Evolutionary conservation across 2,113 vertebrate species (phyloP).

Genomic region (Grammomys surdaster): DNA sequence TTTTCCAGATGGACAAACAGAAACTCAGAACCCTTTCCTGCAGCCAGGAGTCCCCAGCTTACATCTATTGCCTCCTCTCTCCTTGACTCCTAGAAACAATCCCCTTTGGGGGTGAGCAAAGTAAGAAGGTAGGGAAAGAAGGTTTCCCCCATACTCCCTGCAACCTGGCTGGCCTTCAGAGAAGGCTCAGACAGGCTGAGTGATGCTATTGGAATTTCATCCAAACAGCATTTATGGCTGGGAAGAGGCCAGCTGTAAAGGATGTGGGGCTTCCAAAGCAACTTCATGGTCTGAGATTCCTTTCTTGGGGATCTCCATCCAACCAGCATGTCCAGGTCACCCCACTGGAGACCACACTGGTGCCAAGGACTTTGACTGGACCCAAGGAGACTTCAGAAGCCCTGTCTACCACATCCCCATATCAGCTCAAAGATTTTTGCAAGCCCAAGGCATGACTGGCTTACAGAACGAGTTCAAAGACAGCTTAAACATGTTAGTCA

Average conservation of each 20-base stretch:
- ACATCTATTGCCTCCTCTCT: neutral
- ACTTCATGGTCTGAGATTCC: neutral
- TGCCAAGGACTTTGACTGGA: neutral
- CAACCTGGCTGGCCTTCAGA: neutral
- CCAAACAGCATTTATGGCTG: neutral
- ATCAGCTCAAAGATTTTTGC: neutral
- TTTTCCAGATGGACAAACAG: slow-evolving; percentile 18
- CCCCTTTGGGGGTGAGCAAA: neutral
- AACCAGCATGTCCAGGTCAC: neutral
- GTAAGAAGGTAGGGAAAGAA: neutral
- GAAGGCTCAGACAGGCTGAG: neutral
- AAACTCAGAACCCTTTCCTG: neutral
- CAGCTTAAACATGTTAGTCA: neutral
- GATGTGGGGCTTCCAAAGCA: neutral
- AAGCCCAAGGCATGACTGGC: neutral
- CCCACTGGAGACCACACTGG: neutral
- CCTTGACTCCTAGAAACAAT: neutral
- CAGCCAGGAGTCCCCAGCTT: neutral
- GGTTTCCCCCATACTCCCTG: neutral
- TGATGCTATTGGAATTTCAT: neutral
- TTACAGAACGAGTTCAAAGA: neutral
- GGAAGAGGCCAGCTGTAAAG: neutral
- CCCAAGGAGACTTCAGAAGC: neutral
- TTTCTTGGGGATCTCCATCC: neutral
- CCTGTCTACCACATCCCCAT: neutral